Evolutionary conservation across 2,888 invertebrate species (phyloP).

Genomic region (Sesamia inferens): DNA sequence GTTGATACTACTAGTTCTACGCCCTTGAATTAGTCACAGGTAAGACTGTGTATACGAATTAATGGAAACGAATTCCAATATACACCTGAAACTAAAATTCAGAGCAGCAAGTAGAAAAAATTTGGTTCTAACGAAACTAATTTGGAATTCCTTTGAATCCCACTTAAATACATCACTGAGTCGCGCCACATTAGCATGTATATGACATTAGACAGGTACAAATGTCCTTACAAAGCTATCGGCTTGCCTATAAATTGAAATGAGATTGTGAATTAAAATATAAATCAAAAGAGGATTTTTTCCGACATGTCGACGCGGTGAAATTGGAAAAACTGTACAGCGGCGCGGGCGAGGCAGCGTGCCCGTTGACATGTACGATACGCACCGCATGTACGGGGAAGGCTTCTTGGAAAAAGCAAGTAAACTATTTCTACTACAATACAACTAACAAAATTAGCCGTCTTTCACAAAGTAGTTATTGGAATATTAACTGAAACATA

Average conservation of each 20-base stretch:
- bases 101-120: slow-evolving; percentile 9
- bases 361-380: slow-evolving; percentile 50
- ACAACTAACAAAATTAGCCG: not conserved
- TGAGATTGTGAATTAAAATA: slow-evolving; percentile 89
- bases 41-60: not conserved
- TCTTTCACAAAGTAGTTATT: not conserved
- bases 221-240: slow-evolving; percentile 79
- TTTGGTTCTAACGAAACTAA: slow-evolving; percentile 43
- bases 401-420: no score
- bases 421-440: no score
- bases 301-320: slow-evolving; percentile 83
- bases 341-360: slow-evolving; percentile 52
- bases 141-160: slow-evolving; percentile 62
- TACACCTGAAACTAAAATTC: not conserved
- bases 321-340: slow-evolving; percentile 85
- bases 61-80: slow-evolving; percentile 5
- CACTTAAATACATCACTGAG: slow-evolving; percentile 61
- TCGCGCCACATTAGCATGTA: slow-evolving; percentile 81
- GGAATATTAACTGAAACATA: not conserved
- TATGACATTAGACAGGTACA: slow-evolving; percentile 84
- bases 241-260: slow-evolving; percentile 85
- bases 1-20: no score
- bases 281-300: slow-evolving; percentile 89
- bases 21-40: no score
- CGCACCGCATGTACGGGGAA: not conserved